Evolutionary conservation across 1,140 invertebrate genomes (phyloP).

Genomic region (Copidosoma floridanum): DNA sequence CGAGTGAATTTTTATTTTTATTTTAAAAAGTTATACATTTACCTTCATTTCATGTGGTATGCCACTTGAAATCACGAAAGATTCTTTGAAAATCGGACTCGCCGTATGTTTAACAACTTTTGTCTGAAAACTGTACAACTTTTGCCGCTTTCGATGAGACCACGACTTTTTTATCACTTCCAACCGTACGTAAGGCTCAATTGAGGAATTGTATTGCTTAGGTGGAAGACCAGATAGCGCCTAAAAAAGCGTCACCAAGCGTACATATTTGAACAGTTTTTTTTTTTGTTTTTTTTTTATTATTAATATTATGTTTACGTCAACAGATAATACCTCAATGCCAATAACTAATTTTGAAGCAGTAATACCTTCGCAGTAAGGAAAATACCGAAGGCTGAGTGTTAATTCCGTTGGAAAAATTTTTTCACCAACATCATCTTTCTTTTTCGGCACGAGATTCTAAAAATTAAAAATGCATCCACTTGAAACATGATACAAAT

Average conservation of each 20-base stretch:
- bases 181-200: conserved; percentile 52
- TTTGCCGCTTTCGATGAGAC: conserved; percentile 48
- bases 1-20: too few species aligned
- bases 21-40: background rate
- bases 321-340: conserved; percentile 43
- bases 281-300: too few species aligned
- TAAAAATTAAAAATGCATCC: conserved; percentile 24
- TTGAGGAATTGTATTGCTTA: conserved; percentile 51
- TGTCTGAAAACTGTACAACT: conserved; percentile 51
- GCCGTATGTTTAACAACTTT: conserved; percentile 49
- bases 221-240: conserved; percentile 50
- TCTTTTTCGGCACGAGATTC: conserved; percentile 46
- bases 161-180: conserved; percentile 51
- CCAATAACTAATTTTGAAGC: conserved; percentile 51
- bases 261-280: too few species aligned
- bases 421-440: conserved; percentile 39
- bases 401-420: conserved; percentile 52
- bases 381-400: conserved; percentile 50
- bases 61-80: conserved; percentile 49
- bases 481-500: background rate
- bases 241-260: too few species aligned
- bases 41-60: conserved; percentile 50
- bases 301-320: conserved; percentile 7
- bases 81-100: conserved; percentile 52
- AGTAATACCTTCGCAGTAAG: conserved; percentile 37